Evolutionary conservation across 2,113 vertebrate species (phyloP).

Genomic region (Hippocampus zosterae): DNA sequence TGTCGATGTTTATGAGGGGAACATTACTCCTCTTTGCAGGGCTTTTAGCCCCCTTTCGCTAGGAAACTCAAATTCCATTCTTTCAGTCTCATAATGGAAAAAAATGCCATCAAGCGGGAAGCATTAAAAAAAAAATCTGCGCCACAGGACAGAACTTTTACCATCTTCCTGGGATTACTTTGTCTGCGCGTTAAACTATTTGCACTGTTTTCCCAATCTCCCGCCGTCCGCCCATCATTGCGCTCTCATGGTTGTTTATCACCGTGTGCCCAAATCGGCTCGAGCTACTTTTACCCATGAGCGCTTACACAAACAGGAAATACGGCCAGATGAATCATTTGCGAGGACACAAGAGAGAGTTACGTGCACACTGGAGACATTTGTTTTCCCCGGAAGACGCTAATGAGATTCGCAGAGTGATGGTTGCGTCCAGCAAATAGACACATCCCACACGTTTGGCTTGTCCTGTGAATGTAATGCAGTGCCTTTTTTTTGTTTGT

Average conservation of each 20-base stretch:
- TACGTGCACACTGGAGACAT: conserved; percentile 27
- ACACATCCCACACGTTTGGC: not conserved
- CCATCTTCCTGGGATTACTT: not conserved
- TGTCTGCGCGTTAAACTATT: not conserved
- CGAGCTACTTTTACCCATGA: conserved; percentile 30
- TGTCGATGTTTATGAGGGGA: conserved; percentile 41
- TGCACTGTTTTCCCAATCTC: conserved; percentile 2
- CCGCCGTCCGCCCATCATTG: conserved; percentile 2
- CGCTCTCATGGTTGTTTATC: conserved; percentile 17
- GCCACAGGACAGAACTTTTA: not conserved
- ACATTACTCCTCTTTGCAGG: conserved; percentile 15
- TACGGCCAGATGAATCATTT: conserved; percentile 26
- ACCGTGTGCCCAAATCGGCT: conserved; percentile 2
- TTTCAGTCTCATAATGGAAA: conserved; percentile 13
- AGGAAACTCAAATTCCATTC: not conserved
- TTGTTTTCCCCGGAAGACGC: conserved; percentile 25
- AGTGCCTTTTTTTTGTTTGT: too few relatives aligned
- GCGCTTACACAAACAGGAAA: conserved; percentile 52
- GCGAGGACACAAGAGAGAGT: conserved; percentile 18
- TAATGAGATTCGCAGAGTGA: not conserved
- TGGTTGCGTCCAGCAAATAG: not conserved
- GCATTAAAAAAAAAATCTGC: not conserved
- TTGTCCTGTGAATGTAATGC: not conserved
- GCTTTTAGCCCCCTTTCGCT: conserved; percentile 41
- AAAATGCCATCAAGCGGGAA: conserved; percentile 17